Conservation (phyloP, 1,140 invertebrate genomes). For the Holcopasites calliopsidis region DNA sequence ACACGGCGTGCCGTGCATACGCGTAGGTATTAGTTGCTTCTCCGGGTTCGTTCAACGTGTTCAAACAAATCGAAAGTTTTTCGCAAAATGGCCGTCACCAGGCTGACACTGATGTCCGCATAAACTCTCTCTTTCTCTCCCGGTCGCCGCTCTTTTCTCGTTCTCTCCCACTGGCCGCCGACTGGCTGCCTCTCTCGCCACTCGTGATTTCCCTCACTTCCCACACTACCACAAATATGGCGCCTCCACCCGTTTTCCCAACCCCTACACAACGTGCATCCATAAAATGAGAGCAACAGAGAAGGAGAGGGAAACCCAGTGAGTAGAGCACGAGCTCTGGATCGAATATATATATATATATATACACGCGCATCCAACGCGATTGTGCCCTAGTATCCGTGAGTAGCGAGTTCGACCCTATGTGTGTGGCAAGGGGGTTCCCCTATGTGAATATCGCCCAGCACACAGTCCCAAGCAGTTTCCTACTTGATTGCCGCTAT, state of each 20-base stretch:
- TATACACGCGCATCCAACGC: conserved; percentile 30
- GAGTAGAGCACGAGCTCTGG: conserved; percentile 47
- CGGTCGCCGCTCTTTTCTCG: conserved; percentile 32
- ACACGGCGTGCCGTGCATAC: conserved; percentile 72
- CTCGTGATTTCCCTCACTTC: conserved; percentile 78
- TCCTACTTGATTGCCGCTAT: conserved; percentile 81
- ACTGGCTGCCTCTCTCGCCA: conserved; percentile 67
- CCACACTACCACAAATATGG: conserved; percentile 79
- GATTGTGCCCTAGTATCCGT: conserved; percentile 51
- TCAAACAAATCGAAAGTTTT: conserved; percentile 79
- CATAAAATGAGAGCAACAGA: conserved; percentile 52
- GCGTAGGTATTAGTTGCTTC: conserved; percentile 72
- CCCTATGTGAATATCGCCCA: conserved; percentile 78
- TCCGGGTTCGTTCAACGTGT: conserved; percentile 58
- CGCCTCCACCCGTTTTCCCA: conserved; percentile 78
- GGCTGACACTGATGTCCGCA: conserved; percentile 77
- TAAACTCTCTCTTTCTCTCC: conserved; percentile 64
- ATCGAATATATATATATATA: conserved; percentile 39
- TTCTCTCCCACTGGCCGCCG: conserved; percentile 52
- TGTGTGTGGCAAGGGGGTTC: conserved; percentile 70
- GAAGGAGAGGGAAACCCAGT: neutral
- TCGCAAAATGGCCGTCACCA: conserved; percentile 80
- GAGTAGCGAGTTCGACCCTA: conserved; percentile 61
- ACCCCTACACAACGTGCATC: conserved; percentile 67
- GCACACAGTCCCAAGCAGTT: conserved; percentile 80